Conservation (phyloP, 92 coral and sea anemone species). For the Palythoa caribaeorum region DNA sequence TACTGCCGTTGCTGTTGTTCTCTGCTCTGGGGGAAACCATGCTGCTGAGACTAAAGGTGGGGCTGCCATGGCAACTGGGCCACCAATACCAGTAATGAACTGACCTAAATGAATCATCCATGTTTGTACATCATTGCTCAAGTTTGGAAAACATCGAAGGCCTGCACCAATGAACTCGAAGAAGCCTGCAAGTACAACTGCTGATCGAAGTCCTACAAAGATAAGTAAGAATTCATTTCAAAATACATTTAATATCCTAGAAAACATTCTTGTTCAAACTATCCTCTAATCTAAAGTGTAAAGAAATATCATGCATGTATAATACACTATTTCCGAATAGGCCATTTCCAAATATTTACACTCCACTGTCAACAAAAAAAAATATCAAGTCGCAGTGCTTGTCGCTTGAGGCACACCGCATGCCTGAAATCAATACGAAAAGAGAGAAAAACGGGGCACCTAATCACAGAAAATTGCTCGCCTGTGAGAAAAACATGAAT, state of each 20-base stretch:
- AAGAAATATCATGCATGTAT: no score
- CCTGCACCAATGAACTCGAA: slow-evolving; percentile 90
- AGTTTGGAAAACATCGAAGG: slow-evolving; percentile 79
- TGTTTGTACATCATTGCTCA: slow-evolving; percentile 51
- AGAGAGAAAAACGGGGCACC: no score
- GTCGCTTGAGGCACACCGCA: no score
- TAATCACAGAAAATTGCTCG: no score
- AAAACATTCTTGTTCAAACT: no score
- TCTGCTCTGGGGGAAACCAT: slow-evolving; percentile 98
- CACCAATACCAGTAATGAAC: slow-evolving; percentile 93
- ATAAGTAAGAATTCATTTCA: background rate
- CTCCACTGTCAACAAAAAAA: no score
- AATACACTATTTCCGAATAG: no score
- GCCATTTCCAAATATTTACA: no score
- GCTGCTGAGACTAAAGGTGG: slow-evolving; percentile 95
- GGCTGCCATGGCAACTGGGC: slow-evolving; percentile 99
- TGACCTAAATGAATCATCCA: slow-evolving; percentile 89
- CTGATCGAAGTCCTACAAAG: slow-evolving; percentile 78
- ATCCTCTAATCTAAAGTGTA: no score
- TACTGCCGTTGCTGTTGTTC: slow-evolving; percentile 96
- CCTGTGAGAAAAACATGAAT: no score
- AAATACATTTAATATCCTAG: background rate
- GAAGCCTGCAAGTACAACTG: slow-evolving; percentile 85
- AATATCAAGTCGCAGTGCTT: no score
- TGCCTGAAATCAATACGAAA: no score